Percentiles rank a stretch among this genome's conserved stretches.
These are phyloP conservation scores for Zaprionus gabonicus DNA, from an alignment of 1,140 invertebrate species.

Conservation along the genomic window DNA sequence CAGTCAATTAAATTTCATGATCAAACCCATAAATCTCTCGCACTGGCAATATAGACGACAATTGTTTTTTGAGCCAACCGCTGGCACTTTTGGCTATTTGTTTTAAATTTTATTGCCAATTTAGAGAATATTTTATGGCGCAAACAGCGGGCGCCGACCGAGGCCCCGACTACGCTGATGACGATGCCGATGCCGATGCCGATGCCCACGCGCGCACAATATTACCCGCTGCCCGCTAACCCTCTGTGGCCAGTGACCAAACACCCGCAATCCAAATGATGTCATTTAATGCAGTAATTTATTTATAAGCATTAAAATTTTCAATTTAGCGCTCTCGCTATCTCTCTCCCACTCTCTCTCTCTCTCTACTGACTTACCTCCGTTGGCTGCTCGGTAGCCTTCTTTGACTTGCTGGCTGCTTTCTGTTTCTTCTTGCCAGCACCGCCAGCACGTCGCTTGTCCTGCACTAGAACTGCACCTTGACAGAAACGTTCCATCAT, in stretches of 20 bases:
- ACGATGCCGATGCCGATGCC: background rate
- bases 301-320: slow-evolving; percentile 73
- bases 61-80: slow-evolving; percentile 63
- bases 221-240: no score
- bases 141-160: slow-evolving; percentile 54
- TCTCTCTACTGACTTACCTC: slow-evolving; percentile 56
- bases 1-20: slow-evolving; percentile 84
- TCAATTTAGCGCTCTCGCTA: slow-evolving; percentile 35
- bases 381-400: slow-evolving; percentile 50
- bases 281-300: slow-evolving; percentile 79
- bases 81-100: slow-evolving; percentile 57
- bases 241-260: slow-evolving; percentile 7
- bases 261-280: slow-evolving; percentile 65
- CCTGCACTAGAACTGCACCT: slow-evolving; percentile 91
- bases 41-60: slow-evolving; percentile 59
- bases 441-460: slow-evolving; percentile 83
- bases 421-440: slow-evolving; percentile 57
- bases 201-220: background rate
- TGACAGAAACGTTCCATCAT: slow-evolving; percentile 93
- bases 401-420: slow-evolving; percentile 52
- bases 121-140: slow-evolving; percentile 76
- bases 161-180: background rate
- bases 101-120: slow-evolving; percentile 83
- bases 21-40: slow-evolving; percentile 77
- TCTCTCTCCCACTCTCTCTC: background rate